phyloP scores from a whole-genome alignment of 2,113 vertebrate genomes.

The Mus pahari region DNA sequence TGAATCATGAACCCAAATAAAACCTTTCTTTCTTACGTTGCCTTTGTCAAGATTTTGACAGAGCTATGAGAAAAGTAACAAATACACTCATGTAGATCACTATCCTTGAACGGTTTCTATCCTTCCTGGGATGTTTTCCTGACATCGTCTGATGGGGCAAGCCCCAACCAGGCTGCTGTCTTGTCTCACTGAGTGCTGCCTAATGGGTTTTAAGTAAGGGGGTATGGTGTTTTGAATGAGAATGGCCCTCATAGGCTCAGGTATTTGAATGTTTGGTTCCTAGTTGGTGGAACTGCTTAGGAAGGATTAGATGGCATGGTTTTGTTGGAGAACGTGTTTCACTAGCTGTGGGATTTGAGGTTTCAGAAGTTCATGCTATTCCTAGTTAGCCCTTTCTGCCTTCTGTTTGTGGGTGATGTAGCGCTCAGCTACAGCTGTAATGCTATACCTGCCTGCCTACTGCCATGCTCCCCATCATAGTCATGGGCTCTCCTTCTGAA shows the following conservation, averaged over 20 bases:
- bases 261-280: neutral
- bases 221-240: neutral
- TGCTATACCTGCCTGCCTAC: neutral
- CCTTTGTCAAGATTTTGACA: neutral
- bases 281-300: neutral
- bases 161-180: neutral
- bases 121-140: slow-evolving; percentile 1
- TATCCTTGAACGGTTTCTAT: neutral
- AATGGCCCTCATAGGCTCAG: neutral
- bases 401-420: neutral
- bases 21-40: neutral
- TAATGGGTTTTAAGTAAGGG: neutral
- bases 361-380: neutral
- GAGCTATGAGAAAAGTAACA: neutral
- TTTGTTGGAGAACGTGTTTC: neutral
- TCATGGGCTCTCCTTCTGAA: neutral
- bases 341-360: neutral
- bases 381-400: neutral
- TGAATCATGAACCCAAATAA: neutral
- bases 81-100: neutral
- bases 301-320: neutral
- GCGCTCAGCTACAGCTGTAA: neutral
- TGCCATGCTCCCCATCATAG: neutral
- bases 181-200: neutral
- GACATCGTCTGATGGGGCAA: neutral